Percentiles rank a stretch among this genome's conserved stretches.
Evolutionary conservation across 2,797 vertebrate species (phyloP).

Genomic region (Euthynnus affinis): DNA sequence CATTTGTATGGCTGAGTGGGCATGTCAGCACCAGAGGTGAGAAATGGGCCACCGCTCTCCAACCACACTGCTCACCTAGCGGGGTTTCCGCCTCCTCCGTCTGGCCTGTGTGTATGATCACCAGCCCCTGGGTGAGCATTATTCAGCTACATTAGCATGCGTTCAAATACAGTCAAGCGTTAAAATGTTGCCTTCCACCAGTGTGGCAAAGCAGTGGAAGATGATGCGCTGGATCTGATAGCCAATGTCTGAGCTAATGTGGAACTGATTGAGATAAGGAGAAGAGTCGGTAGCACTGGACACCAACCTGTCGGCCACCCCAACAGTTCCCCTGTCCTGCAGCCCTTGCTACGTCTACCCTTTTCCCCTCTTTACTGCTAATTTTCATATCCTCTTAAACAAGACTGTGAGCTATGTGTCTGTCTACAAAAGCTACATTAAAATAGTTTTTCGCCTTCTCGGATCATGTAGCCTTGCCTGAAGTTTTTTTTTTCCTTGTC

Average conservation of each 20-base stretch:
- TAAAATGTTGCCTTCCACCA: conserved; percentile 41
- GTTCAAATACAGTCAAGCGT: conserved; percentile 27
- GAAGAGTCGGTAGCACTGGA: conserved; percentile 10
- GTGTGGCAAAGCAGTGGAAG: conserved; percentile 19
- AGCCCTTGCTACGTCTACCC: neutral
- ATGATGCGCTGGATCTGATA: conserved; percentile 22
- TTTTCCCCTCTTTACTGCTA: conserved; percentile 3
- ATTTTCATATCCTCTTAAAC: neutral
- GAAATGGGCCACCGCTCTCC: conserved; percentile 24
- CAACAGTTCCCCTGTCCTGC: neutral
- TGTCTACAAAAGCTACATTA: conserved; percentile 20
- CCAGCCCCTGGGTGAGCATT: conserved; percentile 41
- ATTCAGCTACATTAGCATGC: conserved; percentile 38
- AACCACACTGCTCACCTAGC: conserved; percentile 30
- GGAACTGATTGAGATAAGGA: conserved; percentile 57
- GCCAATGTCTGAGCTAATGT: conserved; percentile 55
- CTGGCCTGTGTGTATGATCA: conserved; percentile 39
- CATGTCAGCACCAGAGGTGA: conserved; percentile 37
- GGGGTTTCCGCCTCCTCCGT: conserved; percentile 32
- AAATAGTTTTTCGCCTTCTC: neutral
- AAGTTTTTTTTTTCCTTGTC: conserved; percentile 5
- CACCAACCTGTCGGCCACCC: conserved; percentile 16
- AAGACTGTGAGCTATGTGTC: neutral
- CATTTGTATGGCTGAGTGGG: conserved; percentile 50
- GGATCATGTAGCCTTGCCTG: neutral